These are phyloP conservation scores for Crematogaster levior DNA, from an alignment of 2,888 invertebrate genomes.

Conservation along the genomic window DNA sequence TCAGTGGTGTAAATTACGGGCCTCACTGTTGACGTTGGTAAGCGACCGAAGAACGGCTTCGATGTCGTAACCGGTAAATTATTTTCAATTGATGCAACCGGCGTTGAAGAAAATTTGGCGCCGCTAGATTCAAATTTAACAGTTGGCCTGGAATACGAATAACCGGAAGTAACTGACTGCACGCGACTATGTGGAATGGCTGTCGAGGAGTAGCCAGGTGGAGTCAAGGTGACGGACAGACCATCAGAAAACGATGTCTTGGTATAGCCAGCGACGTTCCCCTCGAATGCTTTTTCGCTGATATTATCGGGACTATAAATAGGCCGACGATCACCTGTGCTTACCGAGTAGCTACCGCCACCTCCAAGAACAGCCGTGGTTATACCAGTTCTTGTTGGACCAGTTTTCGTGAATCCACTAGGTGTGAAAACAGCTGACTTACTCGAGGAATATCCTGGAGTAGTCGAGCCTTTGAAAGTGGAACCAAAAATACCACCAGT, in stretches of 20 bases:
- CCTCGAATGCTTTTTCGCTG: slow-evolving; percentile 81
- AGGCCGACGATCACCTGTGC: slow-evolving; percentile 71
- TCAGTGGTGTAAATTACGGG: slow-evolving; percentile 77
- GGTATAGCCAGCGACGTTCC: slow-evolving; percentile 72
- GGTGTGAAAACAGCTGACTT: slow-evolving; percentile 62
- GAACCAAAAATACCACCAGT: slow-evolving; percentile 39
- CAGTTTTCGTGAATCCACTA: slow-evolving; percentile 82
- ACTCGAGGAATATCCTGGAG: slow-evolving; percentile 39
- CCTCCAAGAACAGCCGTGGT: slow-evolving; percentile 82
- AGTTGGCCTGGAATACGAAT: slow-evolving; percentile 69
- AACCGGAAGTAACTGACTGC: slow-evolving; percentile 62
- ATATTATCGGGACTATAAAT: slow-evolving; percentile 77
- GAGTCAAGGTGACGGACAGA: slow-evolving; percentile 55
- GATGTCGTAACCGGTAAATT: slow-evolving; percentile 70
- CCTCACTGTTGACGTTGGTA: slow-evolving; percentile 50
- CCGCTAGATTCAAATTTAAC: background rate
- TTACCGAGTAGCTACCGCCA: slow-evolving; percentile 81
- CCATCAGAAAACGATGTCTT: slow-evolving; percentile 56
- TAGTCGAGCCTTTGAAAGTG: slow-evolving; percentile 39
- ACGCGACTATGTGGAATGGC: slow-evolving; percentile 1
- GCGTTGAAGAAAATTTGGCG: background rate
- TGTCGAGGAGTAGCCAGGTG: slow-evolving; percentile 28
- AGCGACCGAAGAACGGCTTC: slow-evolving; percentile 72
- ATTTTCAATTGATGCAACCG: slow-evolving; percentile 16
- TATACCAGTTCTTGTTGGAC: slow-evolving; percentile 82